Conservation (phyloP, 2,888 invertebrate species). For the Ceraclea dissimilis region DNA sequence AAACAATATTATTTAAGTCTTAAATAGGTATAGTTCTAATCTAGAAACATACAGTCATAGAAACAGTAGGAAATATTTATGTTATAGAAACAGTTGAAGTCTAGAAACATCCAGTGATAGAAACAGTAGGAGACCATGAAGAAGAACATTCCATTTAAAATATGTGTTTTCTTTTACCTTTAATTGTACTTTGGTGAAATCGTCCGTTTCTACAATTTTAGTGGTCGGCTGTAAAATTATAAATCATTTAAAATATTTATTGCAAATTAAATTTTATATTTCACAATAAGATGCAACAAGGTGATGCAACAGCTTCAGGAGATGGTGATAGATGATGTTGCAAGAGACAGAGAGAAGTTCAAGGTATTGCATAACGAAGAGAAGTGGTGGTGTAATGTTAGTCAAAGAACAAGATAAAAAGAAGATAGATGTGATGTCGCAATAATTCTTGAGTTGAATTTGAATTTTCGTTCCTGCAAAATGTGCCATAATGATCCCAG, state of each 20-base stretch:
- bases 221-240: slow-evolving; percentile 23
- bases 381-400: slow-evolving; percentile 2
- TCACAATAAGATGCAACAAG: not conserved
- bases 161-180: slow-evolving; percentile 23
- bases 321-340: slow-evolving; percentile 5
- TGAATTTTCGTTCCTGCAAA: too few species aligned
- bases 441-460: too few species aligned
- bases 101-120: not conserved
- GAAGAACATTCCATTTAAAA: not conserved
- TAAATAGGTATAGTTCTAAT: too few species aligned
- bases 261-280: not conserved
- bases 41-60: too few species aligned
- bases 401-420: slow-evolving; percentile 4
- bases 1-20: too few species aligned
- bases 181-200: slow-evolving; percentile 25
- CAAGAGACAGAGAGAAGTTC: slow-evolving; percentile 9
- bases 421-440: not conserved
- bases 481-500: too few species aligned
- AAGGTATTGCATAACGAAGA: not conserved
- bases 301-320: not conserved
- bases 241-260: slow-evolving; percentile 9
- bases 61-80: too few species aligned
- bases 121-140: slow-evolving; percentile 4
- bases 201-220: slow-evolving; percentile 17
- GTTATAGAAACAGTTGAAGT: too few species aligned